phyloP scores from a whole-genome alignment of 2,888 invertebrate genomes.

The Seira musarum region DNA sequence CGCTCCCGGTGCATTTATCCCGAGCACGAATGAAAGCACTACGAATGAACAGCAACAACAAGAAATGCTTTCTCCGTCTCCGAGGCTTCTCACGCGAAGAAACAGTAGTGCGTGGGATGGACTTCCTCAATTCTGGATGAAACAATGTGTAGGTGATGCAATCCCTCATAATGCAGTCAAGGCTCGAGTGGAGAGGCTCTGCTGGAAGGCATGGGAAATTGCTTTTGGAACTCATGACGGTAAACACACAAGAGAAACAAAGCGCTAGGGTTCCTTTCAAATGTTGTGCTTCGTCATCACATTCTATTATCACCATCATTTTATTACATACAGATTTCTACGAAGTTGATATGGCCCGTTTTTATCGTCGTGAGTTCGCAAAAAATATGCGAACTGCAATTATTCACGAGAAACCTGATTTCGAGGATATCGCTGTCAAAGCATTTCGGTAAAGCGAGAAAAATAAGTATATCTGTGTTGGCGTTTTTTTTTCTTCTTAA shows the following conservation, averaged over 20 bases:
- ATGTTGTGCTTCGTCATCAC: no score
- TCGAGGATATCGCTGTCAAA: constrained; percentile 65
- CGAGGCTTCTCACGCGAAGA: constrained; percentile 32
- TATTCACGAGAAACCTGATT: constrained; percentile 47
- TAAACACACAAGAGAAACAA: constrained; percentile 36
- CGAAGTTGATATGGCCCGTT: constrained; percentile 63
- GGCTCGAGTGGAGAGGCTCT: constrained; percentile 65
- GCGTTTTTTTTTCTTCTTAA: neutral
- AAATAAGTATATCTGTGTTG: neutral
- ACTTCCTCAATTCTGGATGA: constrained; percentile 62
- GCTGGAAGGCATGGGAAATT: constrained; percentile 61
- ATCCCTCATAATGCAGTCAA: constrained; percentile 67
- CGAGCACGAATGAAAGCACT: constrained; percentile 43
- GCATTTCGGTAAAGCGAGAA: constrained; percentile 63
- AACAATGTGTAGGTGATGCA: constrained; percentile 66
- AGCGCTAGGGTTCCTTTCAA: neutral
- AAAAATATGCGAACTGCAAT: constrained; percentile 45
- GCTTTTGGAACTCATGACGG: constrained; percentile 53
- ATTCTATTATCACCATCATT: neutral
- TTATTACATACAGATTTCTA: constrained; percentile 51
- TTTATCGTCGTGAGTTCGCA: constrained; percentile 55
- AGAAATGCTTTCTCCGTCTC: constrained; percentile 10
- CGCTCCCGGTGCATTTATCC: constrained; percentile 20
- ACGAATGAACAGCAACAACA: constrained; percentile 3
- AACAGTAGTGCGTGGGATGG: constrained; percentile 37